These are phyloP conservation scores for Macrotrachela quadricornifera DNA, from an alignment of 1,140 invertebrate genomes.

Conservation along the genomic window DNA sequence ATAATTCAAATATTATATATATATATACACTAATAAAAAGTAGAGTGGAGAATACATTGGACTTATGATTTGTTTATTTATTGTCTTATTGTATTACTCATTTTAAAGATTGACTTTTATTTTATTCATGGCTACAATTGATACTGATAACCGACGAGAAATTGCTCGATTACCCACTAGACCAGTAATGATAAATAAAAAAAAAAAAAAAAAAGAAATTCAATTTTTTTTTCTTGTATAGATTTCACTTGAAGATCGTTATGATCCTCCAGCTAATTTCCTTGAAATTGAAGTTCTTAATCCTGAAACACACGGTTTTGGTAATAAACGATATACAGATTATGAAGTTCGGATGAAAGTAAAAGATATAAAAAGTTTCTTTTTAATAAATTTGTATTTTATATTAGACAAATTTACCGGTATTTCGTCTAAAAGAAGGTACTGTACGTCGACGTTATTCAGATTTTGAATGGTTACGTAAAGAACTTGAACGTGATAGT, in stretches of 20 bases:
- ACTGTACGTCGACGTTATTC: constrained; percentile 87
- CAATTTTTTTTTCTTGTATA: no score
- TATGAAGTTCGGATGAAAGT: constrained; percentile 98
- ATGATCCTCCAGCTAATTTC: constrained; percentile 95
- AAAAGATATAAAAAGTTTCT: constrained; percentile 26
- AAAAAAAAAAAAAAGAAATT: no score
- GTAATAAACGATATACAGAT: constrained; percentile 90
- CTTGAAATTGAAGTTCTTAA: constrained; percentile 97
- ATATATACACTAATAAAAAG: no score
- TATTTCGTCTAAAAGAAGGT: constrained; percentile 98
- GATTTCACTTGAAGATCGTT: constrained; percentile 23
- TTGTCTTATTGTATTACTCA: no score
- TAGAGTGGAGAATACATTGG: no score
- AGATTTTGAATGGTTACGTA: constrained; percentile 98
- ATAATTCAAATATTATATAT: no score
- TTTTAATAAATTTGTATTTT: background rate
- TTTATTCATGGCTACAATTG: no score
- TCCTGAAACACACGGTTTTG: constrained; percentile 81
- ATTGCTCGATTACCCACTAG: no score
- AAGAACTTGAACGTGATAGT: constrained; percentile 92
- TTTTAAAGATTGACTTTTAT: no score
- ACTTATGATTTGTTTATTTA: no score
- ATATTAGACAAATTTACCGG: constrained; percentile 90
- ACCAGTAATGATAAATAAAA: no score
- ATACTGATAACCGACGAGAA: no score